These are phyloP conservation scores for Pitta sordida DNA, from an alignment of 2,113 vertebrate genomes.

Conservation along the genomic window DNA sequence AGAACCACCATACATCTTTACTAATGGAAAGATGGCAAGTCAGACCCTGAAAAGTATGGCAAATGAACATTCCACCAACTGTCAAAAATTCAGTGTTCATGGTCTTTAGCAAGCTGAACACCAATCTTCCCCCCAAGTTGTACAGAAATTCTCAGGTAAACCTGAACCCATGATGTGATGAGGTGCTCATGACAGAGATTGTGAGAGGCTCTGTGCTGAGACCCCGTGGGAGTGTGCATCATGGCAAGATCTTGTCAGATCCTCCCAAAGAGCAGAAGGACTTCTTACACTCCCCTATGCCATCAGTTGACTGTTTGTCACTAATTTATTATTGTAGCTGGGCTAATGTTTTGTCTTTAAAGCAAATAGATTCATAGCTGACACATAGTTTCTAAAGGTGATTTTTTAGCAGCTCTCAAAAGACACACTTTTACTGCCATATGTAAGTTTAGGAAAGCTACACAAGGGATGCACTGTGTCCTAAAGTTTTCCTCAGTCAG, in stretches of 20 bases:
- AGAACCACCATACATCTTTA: background rate
- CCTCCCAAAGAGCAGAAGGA: background rate
- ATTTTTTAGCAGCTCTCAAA: background rate
- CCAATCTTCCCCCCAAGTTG: background rate
- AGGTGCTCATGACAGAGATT: background rate
- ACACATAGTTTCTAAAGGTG: background rate
- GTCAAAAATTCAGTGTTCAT: background rate
- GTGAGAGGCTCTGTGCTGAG: background rate
- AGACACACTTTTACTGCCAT: background rate
- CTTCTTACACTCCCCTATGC: background rate
- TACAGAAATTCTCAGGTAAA: background rate
- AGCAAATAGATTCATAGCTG: background rate
- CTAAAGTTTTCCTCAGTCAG: background rate
- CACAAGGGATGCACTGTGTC: background rate
- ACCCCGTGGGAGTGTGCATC: background rate
- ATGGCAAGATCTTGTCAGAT: background rate
- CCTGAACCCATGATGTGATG: background rate
- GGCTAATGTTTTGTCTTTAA: background rate
- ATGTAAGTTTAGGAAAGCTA: background rate
- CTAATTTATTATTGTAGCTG: background rate
- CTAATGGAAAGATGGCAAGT: background rate
- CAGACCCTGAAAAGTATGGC: background rate
- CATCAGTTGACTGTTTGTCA: background rate
- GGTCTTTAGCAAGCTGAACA: background rate
- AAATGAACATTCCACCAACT: background rate